These are phyloP conservation scores for Alectura lathami DNA, from an alignment of 2,113 vertebrate species.

Conservation along the genomic window DNA sequence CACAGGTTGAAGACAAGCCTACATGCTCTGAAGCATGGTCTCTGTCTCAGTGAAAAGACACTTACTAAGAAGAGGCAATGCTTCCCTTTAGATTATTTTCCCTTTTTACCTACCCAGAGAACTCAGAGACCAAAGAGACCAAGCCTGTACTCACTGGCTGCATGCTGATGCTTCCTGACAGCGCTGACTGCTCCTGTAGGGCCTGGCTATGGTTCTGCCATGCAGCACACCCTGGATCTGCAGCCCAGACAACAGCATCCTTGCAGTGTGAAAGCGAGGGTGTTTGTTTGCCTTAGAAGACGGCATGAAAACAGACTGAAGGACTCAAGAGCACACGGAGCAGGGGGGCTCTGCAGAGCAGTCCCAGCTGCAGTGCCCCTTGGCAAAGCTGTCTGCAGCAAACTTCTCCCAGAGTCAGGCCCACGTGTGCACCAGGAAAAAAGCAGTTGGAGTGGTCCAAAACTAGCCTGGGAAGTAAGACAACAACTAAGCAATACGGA, in stretches of 20 bases:
- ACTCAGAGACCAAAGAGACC: background rate
- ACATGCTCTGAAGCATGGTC: background rate
- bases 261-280: background rate
- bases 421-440: background rate
- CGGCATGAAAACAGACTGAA: fast-evolving
- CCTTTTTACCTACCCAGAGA: fast-evolving
- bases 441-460: background rate
- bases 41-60: background rate
- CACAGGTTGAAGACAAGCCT: background rate
- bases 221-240: fast-evolving
- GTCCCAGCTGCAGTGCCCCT: background rate
- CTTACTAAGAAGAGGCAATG: background rate
- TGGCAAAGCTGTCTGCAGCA: background rate
- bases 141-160: background rate
- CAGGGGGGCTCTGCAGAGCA: background rate
- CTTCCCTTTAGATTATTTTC: background rate
- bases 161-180: background rate
- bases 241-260: background rate
- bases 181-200: background rate
- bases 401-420: background rate
- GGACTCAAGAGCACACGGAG: background rate
- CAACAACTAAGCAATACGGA: background rate
- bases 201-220: background rate
- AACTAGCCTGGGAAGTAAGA: background rate
- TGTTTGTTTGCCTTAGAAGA: background rate